phyloP scores from a whole-genome alignment of 2,888 invertebrate genomes.

The Sphecodes monilicornis region DNA sequence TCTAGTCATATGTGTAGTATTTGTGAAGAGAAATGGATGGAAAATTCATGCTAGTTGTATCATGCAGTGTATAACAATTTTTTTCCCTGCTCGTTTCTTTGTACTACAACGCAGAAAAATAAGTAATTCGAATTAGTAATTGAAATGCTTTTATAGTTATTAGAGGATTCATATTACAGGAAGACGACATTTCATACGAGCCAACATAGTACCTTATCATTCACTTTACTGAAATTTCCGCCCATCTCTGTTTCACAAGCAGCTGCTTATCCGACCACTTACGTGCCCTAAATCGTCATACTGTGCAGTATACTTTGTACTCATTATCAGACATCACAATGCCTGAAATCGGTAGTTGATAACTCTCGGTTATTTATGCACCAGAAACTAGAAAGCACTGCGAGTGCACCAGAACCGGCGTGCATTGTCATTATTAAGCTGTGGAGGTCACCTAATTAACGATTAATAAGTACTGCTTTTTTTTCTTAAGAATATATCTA shows the following conservation, averaged over 20 bases:
- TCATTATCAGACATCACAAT: slow-evolving; percentile 23
- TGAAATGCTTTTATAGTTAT: too few species aligned
- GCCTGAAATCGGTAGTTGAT: slow-evolving; percentile 14
- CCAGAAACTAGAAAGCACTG: neutral
- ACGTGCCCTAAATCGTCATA: slow-evolving; percentile 24
- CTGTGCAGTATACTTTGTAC: slow-evolving; percentile 27
- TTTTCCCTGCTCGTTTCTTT: neutral
- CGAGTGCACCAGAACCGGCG: neutral
- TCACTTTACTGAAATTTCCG: slow-evolving; percentile 6
- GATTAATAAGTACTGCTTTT: neutral
- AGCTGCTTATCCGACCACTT: slow-evolving; percentile 23
- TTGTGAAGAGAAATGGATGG: neutral
- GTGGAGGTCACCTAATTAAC: neutral
- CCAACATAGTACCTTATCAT: neutral
- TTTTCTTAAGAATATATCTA: neutral
- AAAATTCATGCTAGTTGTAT: neutral
- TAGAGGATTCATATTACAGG: neutral
- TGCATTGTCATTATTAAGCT: neutral
- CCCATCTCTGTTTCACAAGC: slow-evolving; percentile 11
- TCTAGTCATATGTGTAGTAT: neutral
- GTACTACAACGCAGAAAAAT: neutral
- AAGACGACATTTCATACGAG: slow-evolving; percentile 2
- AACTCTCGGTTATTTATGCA: slow-evolving; percentile 11
- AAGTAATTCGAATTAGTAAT: neutral
- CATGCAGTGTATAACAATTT: neutral